Evolutionary conservation across 1,140 invertebrate genomes (phyloP), one percentile per base, ranked within the genome.

Genomic region (Penaeus japonicus): DNA sequence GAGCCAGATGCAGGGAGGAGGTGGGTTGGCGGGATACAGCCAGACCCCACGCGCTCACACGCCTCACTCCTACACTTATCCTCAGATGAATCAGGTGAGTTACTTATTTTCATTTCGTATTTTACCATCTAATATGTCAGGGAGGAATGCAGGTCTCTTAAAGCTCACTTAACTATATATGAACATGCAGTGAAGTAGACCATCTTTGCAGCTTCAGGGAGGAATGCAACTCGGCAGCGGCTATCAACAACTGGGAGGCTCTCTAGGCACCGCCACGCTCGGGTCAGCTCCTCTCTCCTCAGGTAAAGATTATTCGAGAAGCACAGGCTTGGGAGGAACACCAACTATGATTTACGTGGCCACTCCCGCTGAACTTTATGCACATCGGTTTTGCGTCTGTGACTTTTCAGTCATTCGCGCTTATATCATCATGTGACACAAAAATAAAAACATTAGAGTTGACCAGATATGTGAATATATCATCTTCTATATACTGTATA

Each of bases 11-110:
- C 87, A 89, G 30, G 35, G 87, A 5, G 55, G 87, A 5, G 32
- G 86, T 15, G 47, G 83, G 24, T n/a, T 88, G 18, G 87, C 73
- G 2, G 83, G 82, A 70, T 89, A 89, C 59, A 59, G 73, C 3
- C 87, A 89, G 82, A 79, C 55, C n/a, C 73, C 70, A 18, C 82
- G 87, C 12, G 75, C 73, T 57, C 87, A 89, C 75, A 89, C 87
- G 27, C 87, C 87, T 12, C 87, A 89, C 77, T 89, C 87, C 70
- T 89, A 89, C 32, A 47, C 73, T 20, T 85, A 89, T 59, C 75
- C 87, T 4, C 87, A 89, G 59, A 89, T 89, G 82, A 85, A 84
- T 75, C 81, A 89, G 65, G 87, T 89, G 54, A 79, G 70, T 15
- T 15, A 27, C 39, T n/a, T 22, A 78, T 18, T n/a, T 65, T 30